Evolutionary conservation across 1,140 invertebrate species (phyloP).

Genomic region (Drosophila arawakana): DNA sequence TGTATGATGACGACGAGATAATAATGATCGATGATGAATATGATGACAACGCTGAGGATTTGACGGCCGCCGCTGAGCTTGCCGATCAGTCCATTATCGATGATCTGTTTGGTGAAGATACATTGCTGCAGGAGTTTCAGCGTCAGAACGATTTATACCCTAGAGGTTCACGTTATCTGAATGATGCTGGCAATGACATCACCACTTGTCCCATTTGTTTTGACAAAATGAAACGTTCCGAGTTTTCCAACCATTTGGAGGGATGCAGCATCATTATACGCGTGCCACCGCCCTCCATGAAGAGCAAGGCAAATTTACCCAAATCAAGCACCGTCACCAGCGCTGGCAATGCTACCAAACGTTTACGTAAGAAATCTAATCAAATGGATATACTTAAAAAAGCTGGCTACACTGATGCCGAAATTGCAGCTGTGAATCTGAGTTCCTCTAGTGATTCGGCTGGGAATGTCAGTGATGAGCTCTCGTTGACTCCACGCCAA

Average conservation of each 20-base stretch:
- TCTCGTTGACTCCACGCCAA: conserved; percentile 51
- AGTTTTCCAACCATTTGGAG: conserved; percentile 71
- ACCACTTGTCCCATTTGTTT: conserved; percentile 84
- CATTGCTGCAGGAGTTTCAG: conserved; percentile 67
- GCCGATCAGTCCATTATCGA: conserved; percentile 65
- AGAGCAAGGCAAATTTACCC: not conserved
- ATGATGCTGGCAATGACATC: conserved; percentile 62
- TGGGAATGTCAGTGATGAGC: conserved; percentile 9
- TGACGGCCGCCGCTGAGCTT: conserved; percentile 48
- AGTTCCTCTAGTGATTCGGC: conserved; percentile 50
- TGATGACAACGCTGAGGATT: conserved; percentile 48
- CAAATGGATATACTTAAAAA: conserved; percentile 36
- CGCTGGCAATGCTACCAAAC: not conserved
- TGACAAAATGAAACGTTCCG: conserved; percentile 58
- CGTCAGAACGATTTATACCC: conserved; percentile 63
- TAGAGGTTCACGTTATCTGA: conserved; percentile 33
- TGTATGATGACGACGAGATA: conserved; percentile 69
- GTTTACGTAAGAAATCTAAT: conserved; percentile 11
- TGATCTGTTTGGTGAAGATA: conserved; percentile 67
- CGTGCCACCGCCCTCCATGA: conserved; percentile 51
- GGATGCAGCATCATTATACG: conserved; percentile 70
- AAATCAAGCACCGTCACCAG: not conserved
- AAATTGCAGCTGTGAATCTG: conserved; percentile 47
- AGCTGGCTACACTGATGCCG: conserved; percentile 56
- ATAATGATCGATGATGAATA: conserved; percentile 77